phyloP scores from a whole-genome alignment of 2,888 invertebrate genomes.

The Proisotoma minuta region DNA sequence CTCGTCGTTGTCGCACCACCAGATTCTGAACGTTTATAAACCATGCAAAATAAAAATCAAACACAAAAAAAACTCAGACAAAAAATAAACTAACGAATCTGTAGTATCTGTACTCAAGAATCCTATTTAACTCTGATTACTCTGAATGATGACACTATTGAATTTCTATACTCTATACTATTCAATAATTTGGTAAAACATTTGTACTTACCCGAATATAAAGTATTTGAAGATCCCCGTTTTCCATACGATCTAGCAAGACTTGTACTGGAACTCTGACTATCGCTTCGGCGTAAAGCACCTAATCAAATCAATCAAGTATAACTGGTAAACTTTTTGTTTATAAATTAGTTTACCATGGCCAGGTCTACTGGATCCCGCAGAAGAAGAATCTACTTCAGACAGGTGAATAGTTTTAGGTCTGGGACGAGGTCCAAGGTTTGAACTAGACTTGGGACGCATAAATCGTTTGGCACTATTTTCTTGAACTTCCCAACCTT shows the following conservation, averaged over 20 bases:
- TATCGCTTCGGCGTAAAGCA: constrained; percentile 46
- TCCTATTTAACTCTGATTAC: too few species aligned
- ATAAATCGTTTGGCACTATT: constrained; percentile 50
- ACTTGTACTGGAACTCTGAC: constrained; percentile 46
- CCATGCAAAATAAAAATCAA: constrained; percentile 7
- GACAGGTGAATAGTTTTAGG: constrained; percentile 76
- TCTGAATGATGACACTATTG: too few species aligned
- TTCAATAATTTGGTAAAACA: too few species aligned
- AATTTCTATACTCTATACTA: too few species aligned
- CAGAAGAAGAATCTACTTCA: constrained; percentile 70
- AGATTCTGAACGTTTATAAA: constrained; percentile 15
- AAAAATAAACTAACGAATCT: too few species aligned
- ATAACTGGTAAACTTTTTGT: background rate
- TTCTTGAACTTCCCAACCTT: constrained; percentile 47
- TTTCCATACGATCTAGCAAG: constrained; percentile 45
- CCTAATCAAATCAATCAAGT: constrained; percentile 21
- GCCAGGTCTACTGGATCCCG: constrained; percentile 51
- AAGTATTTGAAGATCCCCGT: constrained; percentile 43
- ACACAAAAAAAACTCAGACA: background rate
- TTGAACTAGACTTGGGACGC: constrained; percentile 60
- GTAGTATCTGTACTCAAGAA: too few species aligned
- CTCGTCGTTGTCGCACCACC: constrained; percentile 26
- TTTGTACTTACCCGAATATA: constrained; percentile 41
- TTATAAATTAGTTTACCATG: constrained; percentile 5
- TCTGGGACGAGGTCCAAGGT: constrained; percentile 59